Evolutionary conservation across 2,888 invertebrate species (phyloP).

Genomic region (Stenoptilia bipunctidactyla): DNA sequence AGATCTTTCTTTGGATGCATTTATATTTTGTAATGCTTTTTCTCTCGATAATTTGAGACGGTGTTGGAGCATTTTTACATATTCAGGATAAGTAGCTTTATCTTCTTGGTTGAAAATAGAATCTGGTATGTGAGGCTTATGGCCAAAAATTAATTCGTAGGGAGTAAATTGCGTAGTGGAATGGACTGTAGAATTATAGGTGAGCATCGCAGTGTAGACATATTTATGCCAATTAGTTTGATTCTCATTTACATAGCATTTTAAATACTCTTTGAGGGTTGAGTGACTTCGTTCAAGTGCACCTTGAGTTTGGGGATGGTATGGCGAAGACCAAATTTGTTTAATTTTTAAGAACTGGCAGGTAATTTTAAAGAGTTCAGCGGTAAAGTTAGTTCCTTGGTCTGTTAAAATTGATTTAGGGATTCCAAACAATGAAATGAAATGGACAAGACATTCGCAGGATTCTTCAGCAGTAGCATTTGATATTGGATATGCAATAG

Average conservation of each 20-base stretch:
- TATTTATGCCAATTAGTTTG: constrained; percentile 24
- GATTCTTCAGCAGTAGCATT: constrained; percentile 15
- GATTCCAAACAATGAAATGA: constrained; percentile 29
- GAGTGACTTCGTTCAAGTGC: constrained; percentile 17
- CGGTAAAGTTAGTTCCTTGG: constrained; percentile 24
- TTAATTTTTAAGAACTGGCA: constrained; percentile 16
- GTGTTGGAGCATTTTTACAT: constrained; percentile 19
- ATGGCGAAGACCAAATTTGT: constrained; percentile 17
- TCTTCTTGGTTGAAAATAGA: constrained; percentile 1
- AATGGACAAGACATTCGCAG: constrained; percentile 20
- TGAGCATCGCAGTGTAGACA: constrained; percentile 22
- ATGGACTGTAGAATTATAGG: constrained; percentile 24
- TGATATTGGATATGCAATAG: constrained; percentile 15
- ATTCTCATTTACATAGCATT: constrained; percentile 15
- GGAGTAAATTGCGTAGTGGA: constrained; percentile 23
- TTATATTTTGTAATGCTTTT: constrained; percentile 18
- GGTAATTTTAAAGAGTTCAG: constrained; percentile 15
- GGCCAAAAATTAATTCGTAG: constrained; percentile 25
- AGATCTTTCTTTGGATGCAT: constrained; percentile 20
- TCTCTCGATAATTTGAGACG: constrained; percentile 18
- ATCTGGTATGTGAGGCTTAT: constrained; percentile 16
- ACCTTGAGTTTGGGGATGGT: constrained; percentile 20
- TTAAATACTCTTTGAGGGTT: constrained; percentile 17
- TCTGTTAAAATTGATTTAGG: constrained; percentile 29
- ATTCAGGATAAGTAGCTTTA: constrained; percentile 16